Conservation (phyloP, 2,113 vertebrate genomes). For the Galemys pyrenaicus region DNA sequence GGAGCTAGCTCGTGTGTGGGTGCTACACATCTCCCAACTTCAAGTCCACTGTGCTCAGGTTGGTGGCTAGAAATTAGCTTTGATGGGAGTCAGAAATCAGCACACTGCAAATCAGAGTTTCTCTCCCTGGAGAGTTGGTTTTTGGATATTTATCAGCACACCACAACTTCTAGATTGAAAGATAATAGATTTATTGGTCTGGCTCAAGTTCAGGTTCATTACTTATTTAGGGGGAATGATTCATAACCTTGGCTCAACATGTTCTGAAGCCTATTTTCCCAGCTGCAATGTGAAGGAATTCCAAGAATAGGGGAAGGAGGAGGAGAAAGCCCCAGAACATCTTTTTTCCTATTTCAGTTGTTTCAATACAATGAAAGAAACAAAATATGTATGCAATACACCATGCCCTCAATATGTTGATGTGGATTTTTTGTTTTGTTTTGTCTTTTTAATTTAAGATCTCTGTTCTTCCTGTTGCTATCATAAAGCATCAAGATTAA, state of each 20-base stretch:
- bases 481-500: not conserved
- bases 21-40: not conserved
- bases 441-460: not conserved
- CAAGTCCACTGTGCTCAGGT: not conserved
- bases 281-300: slow-evolving; percentile 43
- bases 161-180: not conserved
- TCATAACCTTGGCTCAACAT: slow-evolving; percentile 6
- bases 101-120: not conserved
- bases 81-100: not conserved
- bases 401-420: not conserved
- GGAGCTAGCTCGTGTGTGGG: not conserved
- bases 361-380: slow-evolving; percentile 49
- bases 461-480: not conserved
- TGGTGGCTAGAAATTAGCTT: not conserved
- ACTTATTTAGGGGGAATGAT: slow-evolving; percentile 37
- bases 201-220: slow-evolving; percentile 36
- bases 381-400: not conserved
- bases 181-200: not conserved
- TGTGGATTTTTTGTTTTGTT: not conserved
- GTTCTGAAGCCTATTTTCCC: not conserved
- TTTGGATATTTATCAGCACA: not conserved
- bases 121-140: not conserved
- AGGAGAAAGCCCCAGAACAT: not conserved
- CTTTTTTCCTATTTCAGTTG: slow-evolving; percentile 6
- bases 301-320: not conserved